phyloP scores from a whole-genome alignment of 2,888 invertebrate species.

The Tinea semifulvella region DNA sequence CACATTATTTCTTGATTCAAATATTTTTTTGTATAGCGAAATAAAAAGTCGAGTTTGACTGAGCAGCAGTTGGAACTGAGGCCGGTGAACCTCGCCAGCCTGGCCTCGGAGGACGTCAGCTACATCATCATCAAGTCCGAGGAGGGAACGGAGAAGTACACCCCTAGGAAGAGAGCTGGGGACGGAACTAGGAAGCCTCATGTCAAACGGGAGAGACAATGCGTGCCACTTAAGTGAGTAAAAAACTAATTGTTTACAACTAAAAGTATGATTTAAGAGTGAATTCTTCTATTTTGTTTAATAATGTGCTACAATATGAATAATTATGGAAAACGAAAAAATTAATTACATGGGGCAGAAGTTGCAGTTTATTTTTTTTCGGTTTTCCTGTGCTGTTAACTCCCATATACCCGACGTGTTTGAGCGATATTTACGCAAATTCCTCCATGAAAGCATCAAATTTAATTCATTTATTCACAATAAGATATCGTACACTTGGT shows the following conservation, averaged over 20 bases:
- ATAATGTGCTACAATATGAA: too few species aligned
- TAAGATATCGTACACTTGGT: too few species aligned
- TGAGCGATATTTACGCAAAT: too few species aligned
- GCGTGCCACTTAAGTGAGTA: slow-evolving; percentile 34
- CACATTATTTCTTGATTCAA: too few species aligned
- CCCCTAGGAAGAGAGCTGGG: slow-evolving; percentile 20
- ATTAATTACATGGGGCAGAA: too few species aligned
- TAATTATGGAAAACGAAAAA: too few species aligned
- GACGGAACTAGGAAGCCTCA: slow-evolving; percentile 22
- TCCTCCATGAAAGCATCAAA: not conserved
- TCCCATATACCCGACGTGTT: too few species aligned
- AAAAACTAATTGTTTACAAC: slow-evolving; percentile 5
- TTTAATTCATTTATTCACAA: not conserved
- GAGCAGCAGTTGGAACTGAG: not conserved
- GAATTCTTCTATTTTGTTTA: not conserved
- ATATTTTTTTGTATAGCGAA: too few species aligned
- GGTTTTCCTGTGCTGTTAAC: too few species aligned
- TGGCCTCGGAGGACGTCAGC: slow-evolving; percentile 43
- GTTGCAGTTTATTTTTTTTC: too few species aligned
- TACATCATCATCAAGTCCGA: slow-evolving; percentile 47
- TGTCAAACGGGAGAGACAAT: slow-evolving; percentile 17
- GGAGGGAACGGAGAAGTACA: not conserved
- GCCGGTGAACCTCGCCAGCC: slow-evolving; percentile 17
- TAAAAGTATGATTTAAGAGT: not conserved
- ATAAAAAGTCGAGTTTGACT: too few species aligned